Base-by-base conservation (phyloP, 2,888 invertebrate species). In the Abscondita cerata region DNA sequence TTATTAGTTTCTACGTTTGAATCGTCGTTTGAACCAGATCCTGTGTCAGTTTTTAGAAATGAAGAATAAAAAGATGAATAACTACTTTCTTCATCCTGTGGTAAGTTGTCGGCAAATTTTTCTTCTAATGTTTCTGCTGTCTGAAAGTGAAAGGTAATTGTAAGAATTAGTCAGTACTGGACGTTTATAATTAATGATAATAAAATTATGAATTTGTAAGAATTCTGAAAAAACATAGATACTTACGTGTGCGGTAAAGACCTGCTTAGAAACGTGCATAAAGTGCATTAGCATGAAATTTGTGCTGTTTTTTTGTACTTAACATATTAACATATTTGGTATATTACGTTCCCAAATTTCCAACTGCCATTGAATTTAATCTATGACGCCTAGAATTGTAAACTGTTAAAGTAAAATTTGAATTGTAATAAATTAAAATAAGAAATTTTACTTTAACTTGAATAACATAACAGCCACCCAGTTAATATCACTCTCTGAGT, bases 61-160 rank as follows among this genome's bases (percentile, higher is more conserved):
- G 89, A 89, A 0, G 89, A 89, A 75, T 89, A 89, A 69, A 88
- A 89, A 0, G 89, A 89, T 0, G 89, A 89, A 69, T 83, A 85
- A 74, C 87, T 89, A 74, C 88, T 89, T 33, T 88, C 89, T 31
- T 86, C 86, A 55, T 80, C 80, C 55, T 2, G 74, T 11, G 41
- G 33, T 13, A 51, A 13, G 44, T 51, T 59, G 6, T 47, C 31
- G 9, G 16, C 51, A 38, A 51, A 50, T 33, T 50, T 51, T 19
- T 58, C 47, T 18, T 62, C 44, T n/a, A 16, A 11, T 4, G 36
- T 53, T 34, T 62, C 50, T 16, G 16, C 19, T n/a, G 48, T 50
- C 62, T 62, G 47, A 40, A 62, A 58, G 19, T 44, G 16, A 62
- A 53, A 44, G 16, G 16, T 16, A 8, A 44, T 18, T 18, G 6